Evolutionary conservation across 2,888 invertebrate species (phyloP), one percentile per base, ranked within the genome.

Genomic region (Xiphydria camelus): DNA sequence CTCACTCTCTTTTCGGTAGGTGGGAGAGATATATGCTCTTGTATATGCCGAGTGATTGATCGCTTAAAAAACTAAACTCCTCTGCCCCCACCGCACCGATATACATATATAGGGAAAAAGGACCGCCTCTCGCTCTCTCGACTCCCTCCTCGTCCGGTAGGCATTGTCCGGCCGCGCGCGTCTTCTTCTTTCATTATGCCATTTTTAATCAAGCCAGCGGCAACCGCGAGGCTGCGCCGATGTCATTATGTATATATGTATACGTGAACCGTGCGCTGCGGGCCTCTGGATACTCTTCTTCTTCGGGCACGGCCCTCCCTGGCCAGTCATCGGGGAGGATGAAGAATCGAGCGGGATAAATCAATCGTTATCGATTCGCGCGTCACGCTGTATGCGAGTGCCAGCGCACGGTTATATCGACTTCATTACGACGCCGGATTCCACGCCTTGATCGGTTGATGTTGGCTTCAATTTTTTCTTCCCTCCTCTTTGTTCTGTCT

Each of bases 181-280:
- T n/a, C 54, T 55, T 57, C 64, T 64, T 61, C 65, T 70, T 67
- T 65, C 68, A 69, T 70, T 69, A 70, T 69, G 70, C 68, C 69
- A 70, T 69, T 71, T 70, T 70, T 70, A 70, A 70, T 70, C 66
- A 65, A 64, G 37, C 52, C 49, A 43, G 56, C 56, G 49, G 45
- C 49, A 57, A 51, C 48, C 51, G 53, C 47, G 50, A 49, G 51
- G 36, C 51, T 50, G 41, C 55, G 54, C 51, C 57, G 50, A 56
- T 61, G 60, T 62, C 63, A 59, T 64, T 61, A 65, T 56, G 55
- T 51, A n/a, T n/a, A n/a, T n/a, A n/a, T n/a, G n/a, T n/a, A n/a
- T n/a, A 45, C 40, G 20, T 31, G 29, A 37, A 46, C 41, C 45
- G 49, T 43, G 36, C 25, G 47, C 44, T 39, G 31, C 10, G 39